Evolutionary conservation across 2,888 invertebrate genomes (phyloP).

Genomic region (Epiblema foenella): DNA sequence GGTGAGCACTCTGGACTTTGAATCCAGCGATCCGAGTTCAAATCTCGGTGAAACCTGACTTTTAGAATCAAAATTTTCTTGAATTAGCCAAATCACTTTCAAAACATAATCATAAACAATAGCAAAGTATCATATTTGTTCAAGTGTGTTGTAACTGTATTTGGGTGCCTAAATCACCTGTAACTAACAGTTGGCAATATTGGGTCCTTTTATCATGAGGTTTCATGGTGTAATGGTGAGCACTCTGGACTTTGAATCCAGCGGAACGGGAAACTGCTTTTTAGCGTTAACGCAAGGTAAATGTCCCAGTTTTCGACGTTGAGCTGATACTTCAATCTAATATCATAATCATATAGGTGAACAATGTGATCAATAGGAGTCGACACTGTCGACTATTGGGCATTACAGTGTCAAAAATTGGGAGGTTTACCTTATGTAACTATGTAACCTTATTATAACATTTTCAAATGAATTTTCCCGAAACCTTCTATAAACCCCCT

Average conservation of each 20-base stretch:
- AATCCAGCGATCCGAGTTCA: slow-evolving; percentile 92
- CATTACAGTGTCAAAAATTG: too few species aligned
- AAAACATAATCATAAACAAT: neutral
- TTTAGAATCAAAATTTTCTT: neutral
- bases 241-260: slow-evolving; percentile 88
- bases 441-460: neutral
- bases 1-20: slow-evolving; percentile 90
- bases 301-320: too few species aligned
- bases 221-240: slow-evolving; percentile 82
- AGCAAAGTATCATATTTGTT: neutral
- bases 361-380: too few species aligned
- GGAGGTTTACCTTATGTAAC: too few species aligned
- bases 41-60: slow-evolving; percentile 89
- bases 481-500: neutral
- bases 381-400: too few species aligned
- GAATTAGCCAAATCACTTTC: neutral
- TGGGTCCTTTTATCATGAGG: too few species aligned
- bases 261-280: slow-evolving; percentile 85
- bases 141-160: neutral
- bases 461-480: neutral
- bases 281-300: slow-evolving; percentile 3
- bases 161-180: too few species aligned
- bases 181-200: neutral
- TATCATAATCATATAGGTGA: too few species aligned
- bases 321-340: too few species aligned